phyloP scores from a whole-genome alignment of 2,888 invertebrate genomes.

The Venusia cambrica region DNA sequence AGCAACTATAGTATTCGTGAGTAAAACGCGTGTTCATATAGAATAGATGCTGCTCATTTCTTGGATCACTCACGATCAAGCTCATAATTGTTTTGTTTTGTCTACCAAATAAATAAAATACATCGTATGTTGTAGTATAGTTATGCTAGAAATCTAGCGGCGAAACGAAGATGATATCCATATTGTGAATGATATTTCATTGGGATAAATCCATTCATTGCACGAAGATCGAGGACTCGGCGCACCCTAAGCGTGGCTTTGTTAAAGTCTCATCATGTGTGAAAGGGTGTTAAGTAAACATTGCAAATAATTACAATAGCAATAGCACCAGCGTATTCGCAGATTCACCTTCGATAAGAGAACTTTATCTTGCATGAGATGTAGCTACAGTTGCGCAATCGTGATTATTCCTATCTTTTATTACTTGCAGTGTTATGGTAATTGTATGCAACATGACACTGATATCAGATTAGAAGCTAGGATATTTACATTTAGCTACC shows the following conservation, averaged over 20 bases:
- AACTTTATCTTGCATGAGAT: constrained; percentile 71
- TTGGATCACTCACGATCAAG: no score
- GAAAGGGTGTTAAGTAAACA: constrained; percentile 83
- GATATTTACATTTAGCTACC: constrained; percentile 48
- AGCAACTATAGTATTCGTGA: no score
- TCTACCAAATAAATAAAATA: no score
- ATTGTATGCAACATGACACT: constrained; percentile 73
- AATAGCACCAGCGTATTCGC: constrained; percentile 62
- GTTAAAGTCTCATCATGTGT: constrained; percentile 75
- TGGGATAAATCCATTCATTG: constrained; percentile 47
- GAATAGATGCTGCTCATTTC: no score
- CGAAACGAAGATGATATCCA: constrained; percentile 29
- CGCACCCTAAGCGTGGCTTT: constrained; percentile 53
- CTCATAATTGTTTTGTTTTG: no score
- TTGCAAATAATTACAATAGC: constrained; percentile 80
- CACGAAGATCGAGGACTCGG: constrained; percentile 36
- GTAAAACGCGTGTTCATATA: no score
- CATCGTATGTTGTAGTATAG: no score
- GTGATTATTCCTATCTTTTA: constrained; percentile 64
- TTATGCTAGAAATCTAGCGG: constrained; percentile 1
- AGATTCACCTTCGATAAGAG: constrained; percentile 68
- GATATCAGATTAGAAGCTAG: constrained; percentile 74
- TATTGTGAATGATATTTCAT: constrained; percentile 47
- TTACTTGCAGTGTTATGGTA: constrained; percentile 69
- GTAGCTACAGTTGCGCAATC: constrained; percentile 53